phyloP scores from a whole-genome alignment of 2,113 vertebrate species.

The Vulpes lagopus region DNA sequence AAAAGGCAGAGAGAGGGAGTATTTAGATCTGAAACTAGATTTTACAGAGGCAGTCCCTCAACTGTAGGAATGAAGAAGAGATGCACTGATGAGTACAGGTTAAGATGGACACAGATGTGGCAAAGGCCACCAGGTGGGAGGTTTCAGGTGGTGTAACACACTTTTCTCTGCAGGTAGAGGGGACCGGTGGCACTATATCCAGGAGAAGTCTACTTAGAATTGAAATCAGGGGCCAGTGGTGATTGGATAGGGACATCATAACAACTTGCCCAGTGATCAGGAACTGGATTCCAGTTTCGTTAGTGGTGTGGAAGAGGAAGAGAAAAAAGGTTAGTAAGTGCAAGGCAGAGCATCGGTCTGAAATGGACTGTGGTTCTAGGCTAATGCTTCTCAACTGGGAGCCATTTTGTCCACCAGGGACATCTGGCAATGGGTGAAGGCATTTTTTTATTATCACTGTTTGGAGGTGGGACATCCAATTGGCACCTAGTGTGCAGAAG shows the following conservation, averaged over 20 bases:
- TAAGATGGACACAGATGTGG: not conserved
- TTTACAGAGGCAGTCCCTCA: not conserved
- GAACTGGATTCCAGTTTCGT: not conserved
- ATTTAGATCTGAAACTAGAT: not conserved
- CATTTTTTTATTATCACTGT: not conserved
- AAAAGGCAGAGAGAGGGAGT: not conserved
- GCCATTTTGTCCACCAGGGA: not conserved
- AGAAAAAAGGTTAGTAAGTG: not conserved
- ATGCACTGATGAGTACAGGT: not conserved
- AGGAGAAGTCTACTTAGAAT: not conserved
- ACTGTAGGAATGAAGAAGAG: not conserved
- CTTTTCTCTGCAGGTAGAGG: not conserved
- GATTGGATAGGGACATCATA: no score
- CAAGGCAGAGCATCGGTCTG: not conserved
- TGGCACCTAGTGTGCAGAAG: not conserved
- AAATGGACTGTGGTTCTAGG: not conserved
- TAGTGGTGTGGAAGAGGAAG: not conserved
- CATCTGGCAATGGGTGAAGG: not conserved
- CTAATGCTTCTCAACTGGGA: not conserved
- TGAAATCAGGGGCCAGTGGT: not conserved
- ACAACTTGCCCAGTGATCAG: not conserved
- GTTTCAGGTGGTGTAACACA: not conserved
- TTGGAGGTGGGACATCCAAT: not conserved
- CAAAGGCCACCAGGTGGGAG: not conserved
- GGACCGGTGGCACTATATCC: no score